Conservation (phyloP, 1,140 invertebrate species). For the Drosophila yakuba region DNA sequence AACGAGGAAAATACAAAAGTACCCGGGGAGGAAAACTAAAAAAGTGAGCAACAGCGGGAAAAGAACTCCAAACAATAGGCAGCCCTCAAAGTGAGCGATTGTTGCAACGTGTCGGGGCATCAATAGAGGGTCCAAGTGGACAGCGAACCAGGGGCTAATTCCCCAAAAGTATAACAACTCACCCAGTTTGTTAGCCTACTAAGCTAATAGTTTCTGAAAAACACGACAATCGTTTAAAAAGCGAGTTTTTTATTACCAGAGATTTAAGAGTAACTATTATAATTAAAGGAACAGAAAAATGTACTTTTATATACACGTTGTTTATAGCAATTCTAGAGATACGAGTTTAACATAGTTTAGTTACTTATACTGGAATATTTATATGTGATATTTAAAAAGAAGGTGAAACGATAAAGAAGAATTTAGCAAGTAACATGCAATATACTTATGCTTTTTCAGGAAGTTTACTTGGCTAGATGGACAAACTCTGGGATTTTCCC, state of each 20-base stretch:
- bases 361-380: no score
- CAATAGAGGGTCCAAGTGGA: conserved; percentile 62
- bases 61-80: conserved; percentile 56
- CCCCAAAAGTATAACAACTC: conserved; percentile 17
- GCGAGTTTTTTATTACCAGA: neutral
- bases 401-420: no score
- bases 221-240: neutral
- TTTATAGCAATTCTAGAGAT: neutral
- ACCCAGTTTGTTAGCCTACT: neutral
- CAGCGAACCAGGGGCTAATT: conserved; percentile 25
- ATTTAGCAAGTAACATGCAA: neutral
- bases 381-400: no score
- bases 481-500: neutral
- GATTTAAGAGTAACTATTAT: no score
- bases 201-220: neutral
- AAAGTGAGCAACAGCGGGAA: conserved; percentile 16
- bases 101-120: conserved; percentile 71
- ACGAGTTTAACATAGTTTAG: no score
- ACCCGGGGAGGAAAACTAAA: conserved; percentile 28
- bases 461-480: conserved; percentile 4
- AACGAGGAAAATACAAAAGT: conserved; percentile 45
- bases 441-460: neutral
- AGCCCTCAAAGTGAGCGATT: conserved; percentile 78
- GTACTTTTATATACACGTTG: neutral
- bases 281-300: neutral